Evolutionary conservation across 2,113 vertebrate species (phyloP).

Genomic region (Sula dactylatra): DNA sequence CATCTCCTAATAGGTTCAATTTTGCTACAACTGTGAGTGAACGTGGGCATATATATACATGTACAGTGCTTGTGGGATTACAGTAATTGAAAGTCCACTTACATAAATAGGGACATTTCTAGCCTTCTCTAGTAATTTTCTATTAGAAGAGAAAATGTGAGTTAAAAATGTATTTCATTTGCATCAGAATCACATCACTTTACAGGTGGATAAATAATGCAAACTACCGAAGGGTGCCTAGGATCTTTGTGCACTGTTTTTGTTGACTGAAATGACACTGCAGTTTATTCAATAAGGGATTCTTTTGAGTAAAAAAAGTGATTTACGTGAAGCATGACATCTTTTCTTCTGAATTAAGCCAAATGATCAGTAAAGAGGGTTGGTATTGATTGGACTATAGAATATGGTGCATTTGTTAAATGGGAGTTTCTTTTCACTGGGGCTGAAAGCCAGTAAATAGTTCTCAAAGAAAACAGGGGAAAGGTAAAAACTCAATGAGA

Average conservation of each 20-base stretch:
- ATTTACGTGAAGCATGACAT: slow-evolving; percentile 15
- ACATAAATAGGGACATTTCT: slow-evolving; percentile 25
- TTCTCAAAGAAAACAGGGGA: not conserved
- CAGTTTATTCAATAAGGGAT: not conserved
- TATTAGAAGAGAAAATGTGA: slow-evolving; percentile 24
- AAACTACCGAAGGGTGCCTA: not conserved
- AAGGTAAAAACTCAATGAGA: slow-evolving; percentile 1
- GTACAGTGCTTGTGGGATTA: slow-evolving; percentile 22
- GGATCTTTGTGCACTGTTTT: not conserved
- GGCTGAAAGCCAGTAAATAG: not conserved
- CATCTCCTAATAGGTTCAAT: not conserved
- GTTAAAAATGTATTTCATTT: slow-evolving; percentile 34
- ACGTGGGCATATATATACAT: not conserved
- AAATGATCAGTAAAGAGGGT: slow-evolving; percentile 1
- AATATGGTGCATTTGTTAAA: slow-evolving; percentile 17
- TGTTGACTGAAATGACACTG: slow-evolving; percentile 11
- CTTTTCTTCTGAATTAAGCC: slow-evolving; percentile 40
- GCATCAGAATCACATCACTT: slow-evolving; percentile 27
- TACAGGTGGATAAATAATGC: slow-evolving; percentile 34
- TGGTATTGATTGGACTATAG: slow-evolving; percentile 30
- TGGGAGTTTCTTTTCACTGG: not conserved
- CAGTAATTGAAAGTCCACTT: slow-evolving; percentile 25
- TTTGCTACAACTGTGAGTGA: not conserved
- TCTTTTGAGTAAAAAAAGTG: not conserved
- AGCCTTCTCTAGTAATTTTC: slow-evolving; percentile 26